Conservation (phyloP, 2,113 vertebrate genomes). For the Forbesichthys agassizii region DNA sequence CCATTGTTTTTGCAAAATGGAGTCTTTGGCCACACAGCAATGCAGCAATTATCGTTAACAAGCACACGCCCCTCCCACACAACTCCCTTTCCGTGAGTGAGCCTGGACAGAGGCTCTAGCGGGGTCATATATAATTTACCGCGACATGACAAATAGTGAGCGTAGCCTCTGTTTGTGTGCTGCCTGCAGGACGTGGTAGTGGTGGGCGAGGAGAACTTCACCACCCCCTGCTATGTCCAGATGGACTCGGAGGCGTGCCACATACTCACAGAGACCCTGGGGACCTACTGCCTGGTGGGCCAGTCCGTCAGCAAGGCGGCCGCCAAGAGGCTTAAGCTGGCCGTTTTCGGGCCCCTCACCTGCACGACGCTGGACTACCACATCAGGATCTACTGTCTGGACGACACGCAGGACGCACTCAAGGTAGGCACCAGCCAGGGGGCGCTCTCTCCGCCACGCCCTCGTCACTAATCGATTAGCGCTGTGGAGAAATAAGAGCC, state of each 20-base stretch:
- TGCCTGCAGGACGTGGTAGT: slow-evolving; percentile 86
- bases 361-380: slow-evolving; percentile 91
- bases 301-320: slow-evolving; percentile 88
- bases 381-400: slow-evolving; percentile 91
- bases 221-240: slow-evolving; percentile 92
- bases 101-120: slow-evolving; percentile 24
- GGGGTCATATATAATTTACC: slow-evolving; percentile 27
- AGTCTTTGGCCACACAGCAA: slow-evolving; percentile 15
- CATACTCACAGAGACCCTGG: slow-evolving; percentile 89
- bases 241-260: slow-evolving; percentile 91
- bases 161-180: slow-evolving; percentile 16
- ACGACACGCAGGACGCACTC: slow-evolving; percentile 91
- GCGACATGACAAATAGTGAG: slow-evolving; percentile 18
- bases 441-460: too few species aligned
- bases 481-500: too few species aligned
- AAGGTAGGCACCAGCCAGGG: slow-evolving; percentile 76
- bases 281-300: slow-evolving; percentile 89
- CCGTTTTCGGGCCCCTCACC: slow-evolving; percentile 87
- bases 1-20: neutral
- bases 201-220: slow-evolving; percentile 93
- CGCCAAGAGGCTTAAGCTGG: slow-evolving; percentile 89
- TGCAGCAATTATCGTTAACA: slow-evolving; percentile 8
- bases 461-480: too few species aligned
- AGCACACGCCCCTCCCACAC: slow-evolving; percentile 16
- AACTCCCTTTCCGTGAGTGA: slow-evolving; percentile 38